phyloP scores from a whole-genome alignment of 1,140 invertebrate genomes.

The Brachionus asplanchnoidis region DNA sequence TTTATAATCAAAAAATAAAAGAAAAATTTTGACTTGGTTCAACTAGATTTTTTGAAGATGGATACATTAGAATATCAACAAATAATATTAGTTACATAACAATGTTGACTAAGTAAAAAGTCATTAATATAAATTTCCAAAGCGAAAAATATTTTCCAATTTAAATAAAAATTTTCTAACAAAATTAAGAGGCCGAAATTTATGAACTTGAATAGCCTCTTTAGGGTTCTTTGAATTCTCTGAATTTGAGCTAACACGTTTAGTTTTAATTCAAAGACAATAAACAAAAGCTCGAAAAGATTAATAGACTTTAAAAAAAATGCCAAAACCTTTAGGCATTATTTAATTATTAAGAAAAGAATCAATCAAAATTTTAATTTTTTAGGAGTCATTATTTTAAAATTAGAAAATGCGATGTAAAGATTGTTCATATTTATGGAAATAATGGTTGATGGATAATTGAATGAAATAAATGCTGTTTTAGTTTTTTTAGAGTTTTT shows the following conservation, averaged over 20 bases:
- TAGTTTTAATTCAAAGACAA: background rate
- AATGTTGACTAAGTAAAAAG: background rate
- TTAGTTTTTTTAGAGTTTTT: background rate
- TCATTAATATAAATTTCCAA: background rate
- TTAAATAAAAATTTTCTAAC: background rate
- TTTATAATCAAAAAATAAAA: background rate
- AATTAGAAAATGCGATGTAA: background rate
- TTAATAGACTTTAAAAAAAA: background rate
- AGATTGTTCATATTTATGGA: background rate
- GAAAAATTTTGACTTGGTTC: background rate
- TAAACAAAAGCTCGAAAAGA: background rate
- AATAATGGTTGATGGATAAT: background rate
- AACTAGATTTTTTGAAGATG: background rate
- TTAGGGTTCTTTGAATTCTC: background rate
- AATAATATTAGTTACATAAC: background rate
- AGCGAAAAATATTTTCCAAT: background rate
- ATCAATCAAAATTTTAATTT: background rate
- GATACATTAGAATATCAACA: background rate
- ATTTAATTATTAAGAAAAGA: background rate
- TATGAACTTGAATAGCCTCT: background rate
- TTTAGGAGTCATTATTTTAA: background rate
- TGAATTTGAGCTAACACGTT: background rate
- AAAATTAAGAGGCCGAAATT: background rate
- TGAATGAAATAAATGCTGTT: background rate
- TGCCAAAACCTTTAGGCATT: background rate